These are phyloP conservation scores for Drosophila melanocephala DNA, from an alignment of 2,888 invertebrate species.

Conservation along the genomic window DNA sequence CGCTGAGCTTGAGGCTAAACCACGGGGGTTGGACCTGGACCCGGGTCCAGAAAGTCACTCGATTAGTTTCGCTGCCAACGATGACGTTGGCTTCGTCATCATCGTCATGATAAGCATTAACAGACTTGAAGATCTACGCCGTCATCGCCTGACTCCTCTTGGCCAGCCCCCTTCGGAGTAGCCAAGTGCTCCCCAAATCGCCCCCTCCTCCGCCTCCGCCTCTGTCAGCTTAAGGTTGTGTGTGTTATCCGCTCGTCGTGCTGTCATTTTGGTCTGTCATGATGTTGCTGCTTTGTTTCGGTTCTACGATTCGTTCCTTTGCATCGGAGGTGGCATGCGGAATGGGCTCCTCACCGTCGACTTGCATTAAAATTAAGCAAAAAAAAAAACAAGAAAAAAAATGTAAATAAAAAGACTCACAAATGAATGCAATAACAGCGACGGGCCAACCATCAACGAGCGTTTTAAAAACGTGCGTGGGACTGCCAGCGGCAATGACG, in stretches of 20 bases:
- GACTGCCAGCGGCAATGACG: conserved; percentile 68
- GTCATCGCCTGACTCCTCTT: conserved; percentile 61
- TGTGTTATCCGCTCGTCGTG: conserved; percentile 54
- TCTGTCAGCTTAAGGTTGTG: conserved; percentile 36
- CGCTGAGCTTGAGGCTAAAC: conserved; percentile 31
- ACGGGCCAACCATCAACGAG: conserved; percentile 51
- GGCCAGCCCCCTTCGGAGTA: conserved; percentile 13
- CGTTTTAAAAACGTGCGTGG: conserved; percentile 72
- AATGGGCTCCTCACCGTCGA: conserved; percentile 55
- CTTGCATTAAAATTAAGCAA: conserved; percentile 65
- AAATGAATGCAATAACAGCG: conserved; percentile 76
- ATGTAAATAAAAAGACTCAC: conserved; percentile 73
- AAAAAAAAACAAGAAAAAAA: conserved; percentile 66
- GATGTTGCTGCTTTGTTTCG: conserved; percentile 51
- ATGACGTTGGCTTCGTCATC: conserved; percentile 67
- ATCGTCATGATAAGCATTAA: conserved; percentile 74
- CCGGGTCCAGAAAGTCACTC: conserved; percentile 69
- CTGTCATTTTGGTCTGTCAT: conserved; percentile 59
- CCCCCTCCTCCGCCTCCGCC: conserved; percentile 36
- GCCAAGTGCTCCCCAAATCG: conserved; percentile 10
- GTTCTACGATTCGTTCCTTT: conserved; percentile 52
- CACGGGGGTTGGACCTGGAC: conserved; percentile 65
- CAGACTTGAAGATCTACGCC: conserved; percentile 72
- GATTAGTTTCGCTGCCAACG: conserved; percentile 77
- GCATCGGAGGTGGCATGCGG: conserved; percentile 64